A percentile compares a stretch with the other conserved stretches of the same genome.
Conservation (phyloP, 2,113 vertebrate species). For the Planiliza haematocheilus region DNA sequence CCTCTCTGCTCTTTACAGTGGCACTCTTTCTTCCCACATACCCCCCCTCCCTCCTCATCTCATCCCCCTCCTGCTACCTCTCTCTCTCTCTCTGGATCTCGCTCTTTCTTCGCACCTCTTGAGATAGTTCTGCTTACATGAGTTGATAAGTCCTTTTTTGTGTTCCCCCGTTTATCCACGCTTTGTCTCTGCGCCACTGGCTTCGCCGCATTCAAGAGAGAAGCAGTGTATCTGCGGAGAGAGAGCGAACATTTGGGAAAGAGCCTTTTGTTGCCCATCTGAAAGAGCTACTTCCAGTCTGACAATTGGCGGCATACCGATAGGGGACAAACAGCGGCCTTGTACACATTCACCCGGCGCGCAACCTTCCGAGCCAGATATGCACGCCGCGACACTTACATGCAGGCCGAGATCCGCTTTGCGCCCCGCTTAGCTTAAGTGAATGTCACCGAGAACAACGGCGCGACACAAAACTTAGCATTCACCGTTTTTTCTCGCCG, state of each 20-base stretch:
- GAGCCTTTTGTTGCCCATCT: conserved; percentile 76
- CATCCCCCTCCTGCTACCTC: too few species aligned
- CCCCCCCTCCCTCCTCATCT: not conserved
- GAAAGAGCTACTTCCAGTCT: conserved; percentile 74
- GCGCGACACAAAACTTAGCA: conserved; percentile 65
- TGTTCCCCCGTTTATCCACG: conserved; percentile 71
- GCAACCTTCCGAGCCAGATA: conserved; percentile 43
- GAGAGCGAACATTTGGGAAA: conserved; percentile 64
- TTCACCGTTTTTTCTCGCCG: conserved; percentile 67
- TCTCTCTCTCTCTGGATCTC: conserved; percentile 44
- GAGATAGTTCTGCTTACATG: conserved; percentile 74
- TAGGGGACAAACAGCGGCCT: conserved; percentile 61
- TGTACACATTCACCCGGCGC: conserved; percentile 44
- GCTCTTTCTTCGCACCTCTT: conserved; percentile 69
- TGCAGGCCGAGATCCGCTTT: conserved; percentile 41
- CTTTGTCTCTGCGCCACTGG: conserved; percentile 76
- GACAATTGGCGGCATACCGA: conserved; percentile 74
- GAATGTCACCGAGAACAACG: conserved; percentile 51
- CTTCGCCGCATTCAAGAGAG: conserved; percentile 73
- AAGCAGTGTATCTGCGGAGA: conserved; percentile 62
- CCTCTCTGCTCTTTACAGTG: conserved; percentile 52
- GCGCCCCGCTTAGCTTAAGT: conserved; percentile 62
- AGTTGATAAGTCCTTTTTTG: conserved; percentile 79
- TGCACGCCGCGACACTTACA: conserved; percentile 37
- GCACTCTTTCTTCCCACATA: conserved; percentile 44